Evolutionary conservation across 1,140 invertebrate genomes (phyloP).

Genomic region (Macrobrachium nipponense): DNA sequence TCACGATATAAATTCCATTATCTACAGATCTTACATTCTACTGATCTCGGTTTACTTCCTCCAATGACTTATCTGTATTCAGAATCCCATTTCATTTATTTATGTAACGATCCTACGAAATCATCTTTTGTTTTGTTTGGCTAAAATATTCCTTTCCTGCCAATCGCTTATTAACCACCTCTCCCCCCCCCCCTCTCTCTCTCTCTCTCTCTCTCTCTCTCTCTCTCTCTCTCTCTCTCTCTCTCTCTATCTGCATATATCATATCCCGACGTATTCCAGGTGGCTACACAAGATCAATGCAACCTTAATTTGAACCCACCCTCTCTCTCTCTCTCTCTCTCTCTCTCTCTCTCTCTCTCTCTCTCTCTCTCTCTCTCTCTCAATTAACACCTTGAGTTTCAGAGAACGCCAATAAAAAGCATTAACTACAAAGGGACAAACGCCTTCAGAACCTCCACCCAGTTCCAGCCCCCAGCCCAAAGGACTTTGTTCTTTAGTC

Average conservation of each 20-base stretch:
- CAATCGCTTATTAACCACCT: background rate
- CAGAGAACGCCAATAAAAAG: too few species aligned
- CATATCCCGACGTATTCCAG: background rate
- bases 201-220: slow-evolving; percentile 34
- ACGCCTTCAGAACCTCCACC: too few species aligned
- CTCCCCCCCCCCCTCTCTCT: slow-evolving; percentile 19
- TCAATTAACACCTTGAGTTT: background rate
- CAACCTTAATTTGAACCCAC: background rate
- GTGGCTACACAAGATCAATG: background rate
- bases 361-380: slow-evolving; percentile 30
- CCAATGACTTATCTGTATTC: too few species aligned
- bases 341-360: slow-evolving; percentile 22
- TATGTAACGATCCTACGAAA: too few species aligned
- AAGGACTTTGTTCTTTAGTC: too few species aligned
- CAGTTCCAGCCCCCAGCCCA: too few species aligned
- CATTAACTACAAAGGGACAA: too few species aligned
- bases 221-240: background rate
- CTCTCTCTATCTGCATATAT: background rate
- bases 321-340: slow-evolving; percentile 29
- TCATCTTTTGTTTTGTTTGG: too few species aligned
- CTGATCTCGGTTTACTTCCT: too few species aligned
- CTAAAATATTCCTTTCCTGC: background rate
- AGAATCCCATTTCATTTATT: too few species aligned
- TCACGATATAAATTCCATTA: too few species aligned
- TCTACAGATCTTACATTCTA: too few species aligned